Evolutionary conservation across 1,140 invertebrate genomes (phyloP), one percentile per base, ranked within the genome.

Genomic region (Brachionus rotundiformis): DNA sequence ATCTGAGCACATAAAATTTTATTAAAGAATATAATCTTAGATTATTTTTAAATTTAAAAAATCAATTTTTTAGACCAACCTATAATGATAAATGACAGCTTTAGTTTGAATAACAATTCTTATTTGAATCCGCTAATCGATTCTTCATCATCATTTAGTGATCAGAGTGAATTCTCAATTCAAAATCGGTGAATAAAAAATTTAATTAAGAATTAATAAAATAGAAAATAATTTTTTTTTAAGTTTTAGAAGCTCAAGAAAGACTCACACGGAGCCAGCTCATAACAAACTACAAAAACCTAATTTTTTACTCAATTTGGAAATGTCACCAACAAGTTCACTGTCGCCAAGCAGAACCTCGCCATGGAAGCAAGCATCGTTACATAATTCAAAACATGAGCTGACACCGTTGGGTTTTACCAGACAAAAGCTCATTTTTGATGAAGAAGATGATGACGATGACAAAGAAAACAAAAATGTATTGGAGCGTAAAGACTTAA

Each of bases 71-170:
- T 63, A 63, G 61, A 73, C 27, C 36, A 73, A 10, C 68, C 36
- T 2, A 19, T 73, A 2, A 8, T 44, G 6, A 73, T 73, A 13
- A 44, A 29, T 73, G 68, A 73, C 10, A 73, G 68, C 16, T 73
- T 73, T 73, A 73, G 19, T 11, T 36, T 1, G 11, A 73, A 73
- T n/a, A 73, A 73, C 23, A 73, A 73, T 44, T 73, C 68, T 23
- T 73, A 73, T 44, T 73, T 73, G 39, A 73, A 73, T 44, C 68
- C 68, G 11, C 44, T 73, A n/a, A 73, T 73, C 68, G 68, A 73
- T 44, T 44, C 68, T 31, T 73, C 68, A 11, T 73, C 68, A 13
- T 73, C 68, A 11, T 73, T 73, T 73, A 73, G 68, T 73, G 68
- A 73, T 19, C 68, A 73, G 25, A 73, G 68, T 44, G 68, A 73